phyloP scores from a whole-genome alignment of 2,113 vertebrate species.

The Drymodes brunneopygia region DNA sequence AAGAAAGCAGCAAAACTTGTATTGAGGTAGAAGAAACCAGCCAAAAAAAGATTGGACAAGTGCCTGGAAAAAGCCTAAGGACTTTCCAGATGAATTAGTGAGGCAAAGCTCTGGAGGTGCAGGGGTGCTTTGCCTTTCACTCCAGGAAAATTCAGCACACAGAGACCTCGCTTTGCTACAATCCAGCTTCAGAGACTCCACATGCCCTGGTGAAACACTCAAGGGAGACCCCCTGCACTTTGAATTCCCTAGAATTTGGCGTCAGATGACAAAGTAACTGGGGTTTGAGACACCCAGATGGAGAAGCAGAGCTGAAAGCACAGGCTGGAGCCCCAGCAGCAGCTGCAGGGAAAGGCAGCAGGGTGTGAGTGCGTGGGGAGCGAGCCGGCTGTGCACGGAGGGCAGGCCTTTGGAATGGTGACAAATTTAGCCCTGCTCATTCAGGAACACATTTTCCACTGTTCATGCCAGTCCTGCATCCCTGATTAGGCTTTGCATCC shows the following conservation, averaged over 20 bases:
- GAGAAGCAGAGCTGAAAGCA: neutral
- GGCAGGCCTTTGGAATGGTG: neutral
- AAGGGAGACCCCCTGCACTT: neutral
- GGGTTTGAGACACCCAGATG: neutral
- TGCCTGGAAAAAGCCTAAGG: slow-evolving; percentile 27
- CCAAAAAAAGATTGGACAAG: neutral
- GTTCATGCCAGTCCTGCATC: neutral
- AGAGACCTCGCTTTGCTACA: fast-evolving
- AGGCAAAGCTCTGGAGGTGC: neutral
- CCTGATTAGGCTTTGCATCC: neutral
- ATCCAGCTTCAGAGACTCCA: neutral
- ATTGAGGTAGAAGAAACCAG: neutral
- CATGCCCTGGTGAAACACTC: neutral
- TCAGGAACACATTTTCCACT: slow-evolving; percentile 33
- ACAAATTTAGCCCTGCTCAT: slow-evolving; percentile 4
- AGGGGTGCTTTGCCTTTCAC: neutral
- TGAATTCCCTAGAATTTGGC: neutral
- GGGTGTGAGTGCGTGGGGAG: neutral
- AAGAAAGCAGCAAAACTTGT: slow-evolving; percentile 31
- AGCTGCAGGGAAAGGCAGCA: neutral
- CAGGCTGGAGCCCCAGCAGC: neutral
- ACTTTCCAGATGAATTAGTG: neutral
- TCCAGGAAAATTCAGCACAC: neutral
- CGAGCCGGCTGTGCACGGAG: neutral
- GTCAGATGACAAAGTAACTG: neutral